Conservation (phyloP, 1,140 invertebrate species). For the Cydia splendana region DNA sequence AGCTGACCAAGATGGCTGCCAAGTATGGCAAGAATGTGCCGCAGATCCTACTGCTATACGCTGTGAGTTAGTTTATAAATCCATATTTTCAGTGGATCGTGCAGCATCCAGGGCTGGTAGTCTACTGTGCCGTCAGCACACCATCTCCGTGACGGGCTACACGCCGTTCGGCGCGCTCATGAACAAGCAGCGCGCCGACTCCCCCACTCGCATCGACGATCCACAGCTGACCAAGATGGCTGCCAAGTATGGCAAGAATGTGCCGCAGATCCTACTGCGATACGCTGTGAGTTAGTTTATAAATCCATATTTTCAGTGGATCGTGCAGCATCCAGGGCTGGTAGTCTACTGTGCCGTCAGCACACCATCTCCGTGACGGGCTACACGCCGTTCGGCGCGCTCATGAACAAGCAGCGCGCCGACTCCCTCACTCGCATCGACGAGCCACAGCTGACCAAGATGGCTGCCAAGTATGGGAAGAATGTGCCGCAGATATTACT, state of each 20-base stretch:
- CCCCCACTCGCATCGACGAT: slow-evolving; percentile 83
- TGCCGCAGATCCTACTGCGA: slow-evolving; percentile 85
- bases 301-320: no score
- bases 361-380: slow-evolving; percentile 86
- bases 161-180: slow-evolving; percentile 86
- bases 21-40: slow-evolving; percentile 87
- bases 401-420: slow-evolving; percentile 81
- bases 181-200: slow-evolving; percentile 80
- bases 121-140: slow-evolving; percentile 80
- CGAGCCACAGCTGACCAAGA: slow-evolving; percentile 83
- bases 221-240: slow-evolving; percentile 82
- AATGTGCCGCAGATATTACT: slow-evolving; percentile 85
- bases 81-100: no score
- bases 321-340: no score
- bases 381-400: slow-evolving; percentile 88
- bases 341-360: slow-evolving; percentile 77
- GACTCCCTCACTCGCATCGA: slow-evolving; percentile 80
- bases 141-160: slow-evolving; percentile 89
- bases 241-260: slow-evolving; percentile 85
- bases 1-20: slow-evolving; percentile 82
- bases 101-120: no score
- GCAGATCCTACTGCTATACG: slow-evolving; percentile 83
- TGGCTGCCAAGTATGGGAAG: slow-evolving; percentile 86
- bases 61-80: slow-evolving; percentile 77
- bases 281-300: slow-evolving; percentile 80